phyloP scores from a whole-genome alignment of 64 coral and sea anemone species.

The Montipora cactus region DNA sequence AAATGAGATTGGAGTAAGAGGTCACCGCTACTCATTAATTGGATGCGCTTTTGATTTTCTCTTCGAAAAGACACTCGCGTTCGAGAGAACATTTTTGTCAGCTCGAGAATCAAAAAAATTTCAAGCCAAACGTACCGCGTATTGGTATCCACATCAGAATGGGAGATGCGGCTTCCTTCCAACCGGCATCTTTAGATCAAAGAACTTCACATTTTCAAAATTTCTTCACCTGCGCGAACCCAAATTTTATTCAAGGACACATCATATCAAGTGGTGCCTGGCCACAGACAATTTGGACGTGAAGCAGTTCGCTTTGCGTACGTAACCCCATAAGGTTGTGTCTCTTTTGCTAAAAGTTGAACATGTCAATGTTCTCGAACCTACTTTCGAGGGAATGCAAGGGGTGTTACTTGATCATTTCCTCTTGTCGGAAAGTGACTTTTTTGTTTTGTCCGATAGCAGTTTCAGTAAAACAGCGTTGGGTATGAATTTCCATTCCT shows the following conservation, averaged over 20 bases:
- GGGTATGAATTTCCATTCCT: slow-evolving; percentile 67
- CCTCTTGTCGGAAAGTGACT: slow-evolving; percentile 70
- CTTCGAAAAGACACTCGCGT: slow-evolving; percentile 35
- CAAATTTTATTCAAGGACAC: neutral
- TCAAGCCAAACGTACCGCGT: neutral
- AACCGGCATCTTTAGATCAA: neutral
- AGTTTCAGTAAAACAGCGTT: slow-evolving; percentile 76
- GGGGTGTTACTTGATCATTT: slow-evolving; percentile 73
- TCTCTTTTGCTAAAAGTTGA: slow-evolving; percentile 62
- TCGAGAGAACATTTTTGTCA: slow-evolving; percentile 20
- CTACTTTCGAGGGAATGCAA: slow-evolving; percentile 55
- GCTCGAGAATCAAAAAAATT: slow-evolving; percentile 24
- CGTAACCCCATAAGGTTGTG: slow-evolving; percentile 49
- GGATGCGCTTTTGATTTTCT: slow-evolving; percentile 73
- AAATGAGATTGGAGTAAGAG: slow-evolving; percentile 17
- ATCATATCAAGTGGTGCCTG: slow-evolving; percentile 70
- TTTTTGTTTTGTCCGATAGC: slow-evolving; percentile 72
- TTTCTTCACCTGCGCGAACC: slow-evolving; percentile 49
- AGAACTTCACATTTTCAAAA: slow-evolving; percentile 32
- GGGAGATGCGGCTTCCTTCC: slow-evolving; percentile 44
- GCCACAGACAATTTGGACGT: slow-evolving; percentile 58
- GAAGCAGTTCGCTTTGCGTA: slow-evolving; percentile 42
- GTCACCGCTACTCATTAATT: slow-evolving; percentile 25
- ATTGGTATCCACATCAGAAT: slow-evolving; percentile 74
- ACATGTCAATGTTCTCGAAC: slow-evolving; percentile 64